Base-by-base conservation (phyloP, 2,888 invertebrate species). In the Ptilodon capucinus region DNA sequence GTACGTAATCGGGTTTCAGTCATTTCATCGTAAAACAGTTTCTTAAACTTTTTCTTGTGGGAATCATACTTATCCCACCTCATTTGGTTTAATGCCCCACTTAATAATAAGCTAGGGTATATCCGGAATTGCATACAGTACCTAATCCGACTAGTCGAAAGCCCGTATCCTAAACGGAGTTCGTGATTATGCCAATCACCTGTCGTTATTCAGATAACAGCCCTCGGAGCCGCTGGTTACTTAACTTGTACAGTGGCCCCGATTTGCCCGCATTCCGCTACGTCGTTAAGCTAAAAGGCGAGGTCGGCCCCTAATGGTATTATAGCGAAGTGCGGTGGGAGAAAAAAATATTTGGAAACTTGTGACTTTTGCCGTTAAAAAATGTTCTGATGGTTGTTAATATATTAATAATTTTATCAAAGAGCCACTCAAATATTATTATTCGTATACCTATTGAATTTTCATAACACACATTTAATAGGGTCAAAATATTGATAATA, bases 131-230 rank as follows among this genome's bases (percentile, higher is more conserved):
- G 14, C 32, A 32, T 36, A 52, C 41, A 30, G 23, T 30, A 18
- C 14, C 6, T n/a, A 18, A 44, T 44, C n/a, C 25, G 19, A 1
- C 13, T 14, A 41, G 28, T 44, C 6, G 11, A 45, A 14, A 34
- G 30, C 36, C 49, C 38, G 7, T 34, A 39, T 35, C 35, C 50
- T 44, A 51, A 63, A 64, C 56, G 41, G 57, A 39, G 28, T 35
- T 34, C 36, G 64, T 54, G 54, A 64, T 64, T 64, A 64, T 57
- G 57, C 57, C 64, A 64, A 64, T 64, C 64, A 64, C 60, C 60
- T 54, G 51, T 42, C 60, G 52, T 67, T 64, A 56, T 48, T 48
- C 52, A 57, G 68, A 67, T 64, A 63, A 67, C 54, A 9, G 42
- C 48, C 57, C 48, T 67, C 44, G 18, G 43, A 41, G 16, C 17